phyloP scores from a whole-genome alignment of 2,888 invertebrate genomes.

The Meganola albula region DNA sequence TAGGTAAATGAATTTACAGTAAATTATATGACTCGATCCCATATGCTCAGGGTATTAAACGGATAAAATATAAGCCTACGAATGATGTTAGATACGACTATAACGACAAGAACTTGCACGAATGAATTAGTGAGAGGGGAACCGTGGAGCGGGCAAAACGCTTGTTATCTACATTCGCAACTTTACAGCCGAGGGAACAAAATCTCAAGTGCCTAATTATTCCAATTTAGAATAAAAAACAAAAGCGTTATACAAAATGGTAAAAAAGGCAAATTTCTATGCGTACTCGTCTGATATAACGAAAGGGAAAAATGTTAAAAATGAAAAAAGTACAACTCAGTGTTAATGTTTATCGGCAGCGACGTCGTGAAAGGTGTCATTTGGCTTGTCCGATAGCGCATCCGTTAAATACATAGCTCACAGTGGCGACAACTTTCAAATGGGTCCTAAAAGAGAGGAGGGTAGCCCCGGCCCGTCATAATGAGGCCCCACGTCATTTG shows the following conservation, averaged over 20 bases:
- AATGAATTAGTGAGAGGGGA: slow-evolving; percentile 57
- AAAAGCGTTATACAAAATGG: no score
- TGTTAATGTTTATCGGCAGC: slow-evolving; percentile 24
- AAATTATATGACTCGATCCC: slow-evolving; percentile 39
- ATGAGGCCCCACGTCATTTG: slow-evolving; percentile 70
- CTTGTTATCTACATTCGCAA: slow-evolving; percentile 54
- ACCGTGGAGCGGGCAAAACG: slow-evolving; percentile 44
- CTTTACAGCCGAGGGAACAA: slow-evolving; percentile 47
- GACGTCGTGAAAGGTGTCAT: slow-evolving; percentile 17
- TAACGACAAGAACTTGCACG: slow-evolving; percentile 53
- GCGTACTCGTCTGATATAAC: slow-evolving; percentile 12
- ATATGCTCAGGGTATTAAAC: slow-evolving; percentile 48
- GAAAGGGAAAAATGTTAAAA: slow-evolving; percentile 19
- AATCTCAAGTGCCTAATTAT: slow-evolving; percentile 48
- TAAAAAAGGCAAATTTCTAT: neutral
- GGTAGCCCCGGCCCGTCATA: slow-evolving; percentile 58
- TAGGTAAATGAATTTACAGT: slow-evolving; percentile 39
- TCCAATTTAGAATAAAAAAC: slow-evolving; percentile 17
- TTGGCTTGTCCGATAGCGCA: slow-evolving; percentile 36
- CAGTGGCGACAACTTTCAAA: slow-evolving; percentile 50
- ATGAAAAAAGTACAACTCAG: slow-evolving; percentile 15
- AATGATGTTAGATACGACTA: slow-evolving; percentile 51
- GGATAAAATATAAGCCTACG: slow-evolving; percentile 47
- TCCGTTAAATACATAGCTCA: slow-evolving; percentile 36
- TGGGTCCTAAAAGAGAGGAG: slow-evolving; percentile 49